Percentiles rank a stretch among this genome's conserved stretches.
These are phyloP conservation scores for Colistium nudipinnis DNA, from an alignment of 2,113 vertebrate genomes.

Conservation along the genomic window DNA sequence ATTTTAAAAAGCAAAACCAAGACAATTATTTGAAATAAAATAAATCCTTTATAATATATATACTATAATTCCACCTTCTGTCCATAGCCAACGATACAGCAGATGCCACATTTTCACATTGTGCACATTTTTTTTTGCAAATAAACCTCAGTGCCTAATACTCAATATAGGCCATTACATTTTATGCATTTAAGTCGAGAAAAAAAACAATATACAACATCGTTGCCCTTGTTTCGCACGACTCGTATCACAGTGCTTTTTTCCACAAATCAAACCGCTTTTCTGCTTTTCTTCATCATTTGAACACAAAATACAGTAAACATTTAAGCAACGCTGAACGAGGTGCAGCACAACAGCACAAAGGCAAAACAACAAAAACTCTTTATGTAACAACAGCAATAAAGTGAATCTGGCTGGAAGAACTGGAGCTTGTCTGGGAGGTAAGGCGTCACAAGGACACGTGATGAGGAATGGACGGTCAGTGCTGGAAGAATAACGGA, in stretches of 20 bases:
- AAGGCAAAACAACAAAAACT: constrained; percentile 26
- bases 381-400: constrained; percentile 5
- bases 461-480: constrained; percentile 35
- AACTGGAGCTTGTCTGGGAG: constrained; percentile 17
- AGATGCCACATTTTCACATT: constrained; percentile 26
- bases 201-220: constrained; percentile 17
- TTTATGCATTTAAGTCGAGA: constrained; percentile 19
- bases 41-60: constrained; percentile 66
- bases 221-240: neutral
- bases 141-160: constrained; percentile 21
- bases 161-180: constrained; percentile 12
- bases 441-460: constrained; percentile 57
- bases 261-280: constrained; percentile 52
- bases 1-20: constrained; percentile 19
- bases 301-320: constrained; percentile 29
- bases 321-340: constrained; percentile 21
- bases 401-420: constrained; percentile 51
- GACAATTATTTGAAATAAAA: constrained; percentile 53
- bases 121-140: constrained; percentile 18
- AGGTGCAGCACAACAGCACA: constrained; percentile 26
- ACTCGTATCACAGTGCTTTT: constrained; percentile 60
- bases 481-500: constrained; percentile 28
- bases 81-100: constrained; percentile 12
- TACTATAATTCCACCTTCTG: constrained; percentile 14
- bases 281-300: constrained; percentile 30